phyloP scores from a whole-genome alignment of 2,113 vertebrate species.

The Pogonocichla stellata region DNA sequence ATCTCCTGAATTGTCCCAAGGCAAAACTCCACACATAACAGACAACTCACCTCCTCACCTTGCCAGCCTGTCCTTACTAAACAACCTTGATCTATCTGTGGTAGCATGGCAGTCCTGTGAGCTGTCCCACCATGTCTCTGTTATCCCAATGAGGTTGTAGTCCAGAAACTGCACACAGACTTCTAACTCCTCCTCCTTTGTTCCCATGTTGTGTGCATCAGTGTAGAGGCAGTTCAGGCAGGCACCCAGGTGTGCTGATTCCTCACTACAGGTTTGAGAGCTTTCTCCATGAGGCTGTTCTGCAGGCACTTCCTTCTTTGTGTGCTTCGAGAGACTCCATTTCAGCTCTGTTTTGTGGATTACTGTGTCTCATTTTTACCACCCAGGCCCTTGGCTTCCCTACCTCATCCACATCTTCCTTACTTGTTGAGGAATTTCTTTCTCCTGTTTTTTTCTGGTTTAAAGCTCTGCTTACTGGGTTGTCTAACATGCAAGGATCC shows the following conservation, averaged over 20 bases:
- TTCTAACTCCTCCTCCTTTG: not conserved
- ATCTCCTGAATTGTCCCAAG: not conserved
- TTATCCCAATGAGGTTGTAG: not conserved
- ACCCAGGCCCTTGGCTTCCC: not conserved
- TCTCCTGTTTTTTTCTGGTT: not conserved
- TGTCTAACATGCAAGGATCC: not conserved
- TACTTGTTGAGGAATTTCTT: not conserved
- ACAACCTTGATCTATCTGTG: not conserved
- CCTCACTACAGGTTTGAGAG: not conserved
- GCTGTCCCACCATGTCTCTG: not conserved
- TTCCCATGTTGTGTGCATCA: not conserved
- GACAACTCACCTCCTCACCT: not conserved
- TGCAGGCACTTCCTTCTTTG: not conserved
- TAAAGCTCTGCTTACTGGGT: not conserved
- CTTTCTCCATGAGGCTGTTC: not conserved
- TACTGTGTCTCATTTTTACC: not conserved
- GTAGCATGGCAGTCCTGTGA: not conserved
- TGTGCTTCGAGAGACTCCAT: not conserved
- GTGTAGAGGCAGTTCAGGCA: not conserved
- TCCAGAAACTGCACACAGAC: not conserved
- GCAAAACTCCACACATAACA: not conserved
- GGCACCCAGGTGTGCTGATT: not conserved
- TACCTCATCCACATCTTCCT: not conserved
- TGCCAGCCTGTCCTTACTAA: not conserved
- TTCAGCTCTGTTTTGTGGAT: not conserved